These are phyloP conservation scores for Pelagia noctiluca DNA, from an alignment of 30 jellyfish, hydroid and myxozoan species.

Conservation along the genomic window DNA sequence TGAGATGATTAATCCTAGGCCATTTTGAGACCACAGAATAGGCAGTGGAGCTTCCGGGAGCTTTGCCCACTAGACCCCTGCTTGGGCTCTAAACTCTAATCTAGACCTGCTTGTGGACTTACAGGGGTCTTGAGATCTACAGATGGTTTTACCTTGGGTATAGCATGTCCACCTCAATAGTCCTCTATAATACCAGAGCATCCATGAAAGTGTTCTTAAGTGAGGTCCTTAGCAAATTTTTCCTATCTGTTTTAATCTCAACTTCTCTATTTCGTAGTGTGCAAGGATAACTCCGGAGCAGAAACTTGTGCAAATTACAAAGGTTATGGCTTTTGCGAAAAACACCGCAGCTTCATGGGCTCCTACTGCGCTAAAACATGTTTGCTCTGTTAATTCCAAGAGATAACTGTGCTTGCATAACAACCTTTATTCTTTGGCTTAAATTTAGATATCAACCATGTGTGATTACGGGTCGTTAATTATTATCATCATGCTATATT, in stretches of 20 bases:
- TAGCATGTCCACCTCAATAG: background rate
- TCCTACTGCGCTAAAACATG: constrained; percentile 10
- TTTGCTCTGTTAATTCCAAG: background rate
- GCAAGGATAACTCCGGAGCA: background rate
- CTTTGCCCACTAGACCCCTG: too few species aligned
- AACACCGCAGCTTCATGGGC: background rate
- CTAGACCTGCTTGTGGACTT: background rate
- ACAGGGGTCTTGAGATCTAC: background rate
- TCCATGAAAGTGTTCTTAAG: background rate
- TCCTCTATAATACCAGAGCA: background rate
- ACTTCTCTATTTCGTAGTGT: background rate
- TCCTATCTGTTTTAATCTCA: background rate
- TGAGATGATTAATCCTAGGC: too few species aligned
- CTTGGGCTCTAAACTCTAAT: background rate
- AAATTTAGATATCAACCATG: too few species aligned
- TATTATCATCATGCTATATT: too few species aligned
- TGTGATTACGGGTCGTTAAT: too few species aligned
- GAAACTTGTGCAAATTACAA: background rate
- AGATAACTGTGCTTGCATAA: background rate
- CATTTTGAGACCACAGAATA: too few species aligned
- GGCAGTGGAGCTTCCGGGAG: too few species aligned
- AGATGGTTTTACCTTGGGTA: background rate
- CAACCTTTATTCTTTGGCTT: background rate
- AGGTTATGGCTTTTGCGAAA: background rate
- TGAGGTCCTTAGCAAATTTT: background rate